Percentiles rank a stretch among this genome's conserved stretches.
Evolutionary conservation across 2,797 vertebrate species (phyloP).

Genomic region (Notoglanidium macrostoma): DNA sequence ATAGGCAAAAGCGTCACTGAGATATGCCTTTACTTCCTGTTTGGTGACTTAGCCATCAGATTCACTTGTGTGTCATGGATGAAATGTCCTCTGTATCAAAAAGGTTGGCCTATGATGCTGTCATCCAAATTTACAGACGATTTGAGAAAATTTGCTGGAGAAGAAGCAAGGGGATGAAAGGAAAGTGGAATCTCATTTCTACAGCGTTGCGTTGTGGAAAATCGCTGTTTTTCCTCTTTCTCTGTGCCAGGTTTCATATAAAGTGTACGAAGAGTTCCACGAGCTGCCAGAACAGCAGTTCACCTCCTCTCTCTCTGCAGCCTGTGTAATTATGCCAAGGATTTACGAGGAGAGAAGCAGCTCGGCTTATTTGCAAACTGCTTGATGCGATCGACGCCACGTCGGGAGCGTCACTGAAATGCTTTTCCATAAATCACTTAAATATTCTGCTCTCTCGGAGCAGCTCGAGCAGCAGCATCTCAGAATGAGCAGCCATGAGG

Average conservation of each 20-base stretch:
- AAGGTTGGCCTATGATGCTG: neutral
- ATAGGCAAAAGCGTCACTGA: neutral
- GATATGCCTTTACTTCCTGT: neutral
- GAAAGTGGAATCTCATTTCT: neutral
- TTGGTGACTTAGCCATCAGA: neutral
- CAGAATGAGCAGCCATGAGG: neutral
- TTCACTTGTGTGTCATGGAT: too few species aligned
- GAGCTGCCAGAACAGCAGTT: conserved; percentile 75
- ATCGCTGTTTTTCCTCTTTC: neutral
- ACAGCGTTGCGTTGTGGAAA: neutral
- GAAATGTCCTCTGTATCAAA: too few species aligned
- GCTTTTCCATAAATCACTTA: conserved; percentile 14
- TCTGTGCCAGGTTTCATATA: neutral
- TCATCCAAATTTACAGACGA: neutral
- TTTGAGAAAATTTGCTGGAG: neutral
- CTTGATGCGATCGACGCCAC: conserved; percentile 68
- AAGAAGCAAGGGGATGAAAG: neutral
- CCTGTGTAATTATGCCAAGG: conserved; percentile 80
- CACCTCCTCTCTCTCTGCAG: conserved; percentile 72
- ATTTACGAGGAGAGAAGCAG: conserved; percentile 79
- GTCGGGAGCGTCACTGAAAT: neutral
- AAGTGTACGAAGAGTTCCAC: neutral
- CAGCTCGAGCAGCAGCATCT: neutral
- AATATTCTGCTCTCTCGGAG: neutral
- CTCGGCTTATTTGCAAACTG: conserved; percentile 77